These are phyloP conservation scores for Latrodectus elegans DNA, from an alignment of 2,888 invertebrate genomes.

Conservation along the genomic window DNA sequence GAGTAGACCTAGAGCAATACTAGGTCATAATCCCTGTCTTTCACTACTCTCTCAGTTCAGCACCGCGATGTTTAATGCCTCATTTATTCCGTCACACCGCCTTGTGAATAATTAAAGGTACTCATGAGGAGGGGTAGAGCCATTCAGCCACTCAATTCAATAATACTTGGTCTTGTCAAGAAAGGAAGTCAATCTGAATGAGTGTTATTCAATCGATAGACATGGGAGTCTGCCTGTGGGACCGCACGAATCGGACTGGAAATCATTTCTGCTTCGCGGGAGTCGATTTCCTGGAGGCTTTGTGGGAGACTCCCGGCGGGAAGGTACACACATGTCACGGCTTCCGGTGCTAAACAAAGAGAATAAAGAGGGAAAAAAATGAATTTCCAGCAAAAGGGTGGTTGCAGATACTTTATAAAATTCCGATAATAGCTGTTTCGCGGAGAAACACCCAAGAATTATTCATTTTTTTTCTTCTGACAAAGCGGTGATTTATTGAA, in stretches of 20 bases:
- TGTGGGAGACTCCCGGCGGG: conserved; percentile 32
- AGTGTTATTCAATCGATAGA: conserved; percentile 64
- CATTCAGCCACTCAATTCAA: conserved; percentile 59
- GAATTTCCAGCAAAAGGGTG: not conserved
- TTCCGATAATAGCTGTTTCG: conserved; percentile 39
- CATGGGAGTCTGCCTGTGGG: conserved; percentile 15
- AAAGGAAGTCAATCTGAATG: conserved; percentile 67
- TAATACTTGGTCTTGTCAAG: conserved; percentile 54
- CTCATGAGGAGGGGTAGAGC: conserved; percentile 30
- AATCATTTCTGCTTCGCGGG: conserved; percentile 66
- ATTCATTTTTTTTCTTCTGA: not conserved
- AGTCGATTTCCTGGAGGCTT: conserved; percentile 64
- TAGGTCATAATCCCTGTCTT: conserved; percentile 15
- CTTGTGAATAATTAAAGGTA: conserved; percentile 67
- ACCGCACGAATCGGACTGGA: conserved; percentile 60
- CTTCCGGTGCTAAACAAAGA: conserved; percentile 53
- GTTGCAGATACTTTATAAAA: conserved; percentile 40
- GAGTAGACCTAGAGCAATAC: conserved; percentile 21
- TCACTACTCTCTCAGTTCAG: conserved; percentile 12
- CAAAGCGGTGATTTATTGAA: conserved; percentile 6
- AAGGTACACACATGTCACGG: conserved; percentile 61
- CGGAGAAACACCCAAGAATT: not conserved
- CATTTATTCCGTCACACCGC: conserved; percentile 65
- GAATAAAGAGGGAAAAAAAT: conserved; percentile 8
- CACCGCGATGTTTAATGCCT: conserved; percentile 47